A percentile compares a stretch with the other conserved stretches of the same genome.
Evolutionary conservation across 2,888 invertebrate genomes (phyloP).

Genomic region (Lasiommata megera): DNA sequence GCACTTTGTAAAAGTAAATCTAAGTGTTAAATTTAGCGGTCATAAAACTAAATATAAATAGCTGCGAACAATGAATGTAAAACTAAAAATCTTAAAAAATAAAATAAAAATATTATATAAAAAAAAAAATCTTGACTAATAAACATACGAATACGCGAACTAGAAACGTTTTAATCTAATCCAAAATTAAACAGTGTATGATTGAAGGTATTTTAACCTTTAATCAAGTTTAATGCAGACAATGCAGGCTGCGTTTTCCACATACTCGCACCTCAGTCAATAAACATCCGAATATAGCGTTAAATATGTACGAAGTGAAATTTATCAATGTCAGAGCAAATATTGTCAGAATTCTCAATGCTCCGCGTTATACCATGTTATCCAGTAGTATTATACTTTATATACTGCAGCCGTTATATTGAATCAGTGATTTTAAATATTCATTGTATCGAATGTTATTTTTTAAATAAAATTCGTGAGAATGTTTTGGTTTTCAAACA

Average conservation of each 20-base stretch:
- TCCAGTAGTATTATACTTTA: background rate
- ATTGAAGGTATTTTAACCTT: too few relatives aligned
- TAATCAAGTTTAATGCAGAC: too few relatives aligned
- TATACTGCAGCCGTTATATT: background rate
- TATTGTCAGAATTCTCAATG: constrained; percentile 17
- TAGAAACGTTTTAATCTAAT: too few relatives aligned
- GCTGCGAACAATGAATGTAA: too few relatives aligned
- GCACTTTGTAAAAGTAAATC: too few relatives aligned
- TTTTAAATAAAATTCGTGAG: background rate
- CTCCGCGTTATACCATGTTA: background rate
- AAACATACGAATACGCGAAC: too few relatives aligned
- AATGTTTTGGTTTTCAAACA: background rate
- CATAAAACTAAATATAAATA: too few relatives aligned
- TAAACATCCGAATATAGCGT: background rate
- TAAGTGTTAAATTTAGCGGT: too few relatives aligned
- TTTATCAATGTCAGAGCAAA: constrained; percentile 19
- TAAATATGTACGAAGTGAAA: constrained; percentile 10
- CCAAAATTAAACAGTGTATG: too few relatives aligned
- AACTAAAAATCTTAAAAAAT: too few relatives aligned
- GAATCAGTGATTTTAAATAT: background rate
- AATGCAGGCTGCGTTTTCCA: background rate
- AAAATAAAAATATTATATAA: too few relatives aligned
- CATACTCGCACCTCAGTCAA: background rate
- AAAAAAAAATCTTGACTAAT: too few relatives aligned
- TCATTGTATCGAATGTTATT: background rate